Percentiles rank a stretch among this genome's conserved stretches.
These are phyloP conservation scores for Oreochromis aureus DNA, from an alignment of 2,113 vertebrate genomes.

Conservation along the genomic window DNA sequence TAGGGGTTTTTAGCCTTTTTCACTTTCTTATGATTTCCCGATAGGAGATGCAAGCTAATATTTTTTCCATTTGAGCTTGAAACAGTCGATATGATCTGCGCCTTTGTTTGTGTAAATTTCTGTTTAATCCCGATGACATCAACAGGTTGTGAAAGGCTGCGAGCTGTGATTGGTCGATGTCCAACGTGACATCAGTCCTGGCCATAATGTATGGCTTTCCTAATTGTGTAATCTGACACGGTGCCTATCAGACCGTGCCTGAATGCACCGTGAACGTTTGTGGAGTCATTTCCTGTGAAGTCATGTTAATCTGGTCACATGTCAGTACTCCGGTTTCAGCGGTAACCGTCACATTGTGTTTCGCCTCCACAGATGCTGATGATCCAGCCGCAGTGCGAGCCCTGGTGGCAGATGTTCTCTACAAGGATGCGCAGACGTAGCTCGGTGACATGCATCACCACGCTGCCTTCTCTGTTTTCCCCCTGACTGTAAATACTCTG, in stretches of 20 bases:
- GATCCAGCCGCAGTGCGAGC: conserved; percentile 71
- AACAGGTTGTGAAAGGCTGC: not conserved
- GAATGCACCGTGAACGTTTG: not conserved
- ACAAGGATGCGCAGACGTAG: conserved; percentile 49
- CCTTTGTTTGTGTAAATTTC: not conserved
- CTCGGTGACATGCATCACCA: not conserved
- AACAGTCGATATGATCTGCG: not conserved
- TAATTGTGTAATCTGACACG: not conserved
- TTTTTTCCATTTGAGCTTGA: fast-evolving
- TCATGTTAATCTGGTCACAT: not conserved
- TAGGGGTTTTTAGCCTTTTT: fast-evolving
- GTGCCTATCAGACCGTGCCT: not conserved
- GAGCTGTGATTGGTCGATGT: not conserved
- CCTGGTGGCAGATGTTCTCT: conserved; percentile 81
- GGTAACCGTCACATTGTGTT: not conserved
- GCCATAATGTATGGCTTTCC: not conserved
- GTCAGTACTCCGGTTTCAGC: not conserved
- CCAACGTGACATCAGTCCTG: not conserved
- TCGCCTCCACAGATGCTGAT: conserved; percentile 68
- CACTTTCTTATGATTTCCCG: not conserved
- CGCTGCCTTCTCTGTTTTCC: not conserved
- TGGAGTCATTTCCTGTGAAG: not conserved
- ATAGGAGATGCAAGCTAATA: not conserved
- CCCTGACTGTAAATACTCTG: conserved; percentile 37
- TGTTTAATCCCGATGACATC: not conserved